Evolutionary conservation across 2,113 vertebrate species (phyloP).

Genomic region (Erythrolamprus reginae): DNA sequence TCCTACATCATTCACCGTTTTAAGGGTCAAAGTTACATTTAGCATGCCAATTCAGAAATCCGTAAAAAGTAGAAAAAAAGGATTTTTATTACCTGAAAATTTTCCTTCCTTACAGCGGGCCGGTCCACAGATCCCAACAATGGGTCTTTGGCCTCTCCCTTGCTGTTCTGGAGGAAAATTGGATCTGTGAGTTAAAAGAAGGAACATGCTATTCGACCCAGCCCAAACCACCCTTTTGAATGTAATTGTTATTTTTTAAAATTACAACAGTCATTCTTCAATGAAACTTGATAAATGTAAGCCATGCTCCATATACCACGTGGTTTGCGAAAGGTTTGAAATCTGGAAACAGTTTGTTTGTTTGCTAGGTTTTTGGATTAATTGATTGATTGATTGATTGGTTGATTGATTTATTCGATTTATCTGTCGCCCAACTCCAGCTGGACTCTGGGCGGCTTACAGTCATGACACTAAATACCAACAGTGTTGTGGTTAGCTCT

Average conservation of each 20-base stretch:
- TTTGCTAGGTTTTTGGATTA: no score
- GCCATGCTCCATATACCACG: neutral
- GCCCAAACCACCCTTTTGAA: conserved; percentile 34
- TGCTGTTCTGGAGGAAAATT: conserved; percentile 69
- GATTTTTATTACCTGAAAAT: conserved; percentile 62
- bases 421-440: no score
- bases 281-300: neutral
- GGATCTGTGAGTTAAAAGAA: conserved; percentile 66
- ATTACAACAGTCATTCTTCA: conserved; percentile 4
- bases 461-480: no score
- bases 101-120: conserved; percentile 68
- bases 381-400: no score
- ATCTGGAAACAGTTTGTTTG: neutral
- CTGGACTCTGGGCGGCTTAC: no score
- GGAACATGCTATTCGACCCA: conserved; percentile 17
- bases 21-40: neutral
- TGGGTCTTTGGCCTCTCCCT: conserved; percentile 70
- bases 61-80: conserved; percentile 39
- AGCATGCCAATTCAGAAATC: neutral
- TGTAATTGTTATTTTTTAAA: conserved; percentile 7
- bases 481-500: no score
- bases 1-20: neutral
- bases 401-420: no score
- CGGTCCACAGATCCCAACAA: conserved; percentile 69
- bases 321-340: neutral